A percentile compares a stretch with the other conserved stretches of the same genome.
phyloP scores from a whole-genome alignment of 1,140 invertebrate species.

The Rhopalosiphum maidis region DNA sequence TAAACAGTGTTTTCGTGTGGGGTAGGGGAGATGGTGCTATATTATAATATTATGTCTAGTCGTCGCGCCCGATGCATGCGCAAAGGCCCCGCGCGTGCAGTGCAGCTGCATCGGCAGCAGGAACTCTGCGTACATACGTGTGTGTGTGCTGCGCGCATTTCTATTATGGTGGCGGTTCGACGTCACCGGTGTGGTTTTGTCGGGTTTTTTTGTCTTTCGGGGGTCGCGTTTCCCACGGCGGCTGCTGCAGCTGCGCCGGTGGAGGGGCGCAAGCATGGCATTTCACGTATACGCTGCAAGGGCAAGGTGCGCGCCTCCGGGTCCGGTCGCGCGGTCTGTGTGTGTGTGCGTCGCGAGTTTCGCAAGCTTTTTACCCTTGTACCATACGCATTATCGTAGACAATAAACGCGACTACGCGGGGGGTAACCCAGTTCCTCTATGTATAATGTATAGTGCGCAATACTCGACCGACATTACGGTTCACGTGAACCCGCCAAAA shows the following conservation, averaged over 20 bases:
- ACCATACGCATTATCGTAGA: background rate
- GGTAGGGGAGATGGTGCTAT: background rate
- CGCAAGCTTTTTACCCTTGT: slow-evolving; percentile 38
- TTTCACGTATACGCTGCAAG: background rate
- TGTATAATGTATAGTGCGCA: background rate
- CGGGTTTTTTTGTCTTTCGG: slow-evolving; percentile 21
- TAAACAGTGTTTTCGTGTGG: background rate
- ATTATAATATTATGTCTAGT: slow-evolving; percentile 8
- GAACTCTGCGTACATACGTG: background rate
- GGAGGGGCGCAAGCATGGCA: background rate
- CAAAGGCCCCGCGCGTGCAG: background rate
- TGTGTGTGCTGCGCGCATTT: background rate
- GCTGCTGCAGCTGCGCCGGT: slow-evolving; percentile 6
- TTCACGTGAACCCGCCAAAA: background rate
- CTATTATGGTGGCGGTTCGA: background rate
- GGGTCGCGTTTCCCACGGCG: slow-evolving; percentile 53
- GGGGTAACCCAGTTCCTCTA: background rate
- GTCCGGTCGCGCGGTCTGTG: background rate
- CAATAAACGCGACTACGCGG: background rate
- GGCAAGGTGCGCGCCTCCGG: slow-evolving; percentile 40
- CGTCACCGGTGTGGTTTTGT: slow-evolving; percentile 36
- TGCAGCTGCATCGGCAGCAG: background rate
- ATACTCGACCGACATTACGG: background rate
- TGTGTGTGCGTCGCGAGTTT: background rate
- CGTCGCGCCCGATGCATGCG: background rate